phyloP scores from a whole-genome alignment of 2,113 vertebrate genomes.

The Holacanthus passer region DNA sequence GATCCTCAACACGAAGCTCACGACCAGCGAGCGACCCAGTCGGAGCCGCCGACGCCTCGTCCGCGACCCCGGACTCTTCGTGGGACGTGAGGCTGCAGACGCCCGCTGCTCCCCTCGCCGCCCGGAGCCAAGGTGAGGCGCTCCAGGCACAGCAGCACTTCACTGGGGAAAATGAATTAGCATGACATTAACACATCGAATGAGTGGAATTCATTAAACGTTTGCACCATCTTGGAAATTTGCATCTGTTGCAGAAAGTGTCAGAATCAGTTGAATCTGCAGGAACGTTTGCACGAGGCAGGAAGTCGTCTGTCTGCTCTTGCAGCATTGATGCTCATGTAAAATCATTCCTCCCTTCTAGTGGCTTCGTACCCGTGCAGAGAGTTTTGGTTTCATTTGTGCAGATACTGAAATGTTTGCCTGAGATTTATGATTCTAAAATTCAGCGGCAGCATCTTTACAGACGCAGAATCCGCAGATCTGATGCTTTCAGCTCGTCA shows the following conservation, averaged over 20 bases:
- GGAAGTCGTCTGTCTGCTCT: not conserved
- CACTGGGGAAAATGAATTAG: not conserved
- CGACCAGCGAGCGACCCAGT: not conserved
- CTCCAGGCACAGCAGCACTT: not conserved
- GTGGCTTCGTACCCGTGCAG: no score
- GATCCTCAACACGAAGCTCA: not conserved
- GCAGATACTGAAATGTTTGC: no score
- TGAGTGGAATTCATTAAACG: not conserved
- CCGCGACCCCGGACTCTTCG: not conserved
- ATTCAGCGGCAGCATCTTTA: no score
- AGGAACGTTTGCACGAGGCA: not conserved
- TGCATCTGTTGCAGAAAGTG: not conserved
- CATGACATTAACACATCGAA: not conserved
- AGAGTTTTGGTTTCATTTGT: no score
- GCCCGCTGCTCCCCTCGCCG: not conserved
- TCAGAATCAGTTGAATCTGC: not conserved
- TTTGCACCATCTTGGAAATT: not conserved
- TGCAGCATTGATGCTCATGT: no score
- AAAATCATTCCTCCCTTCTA: no score
- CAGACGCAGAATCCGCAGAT: no score
- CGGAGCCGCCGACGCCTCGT: not conserved
- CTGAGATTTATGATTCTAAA: no score
- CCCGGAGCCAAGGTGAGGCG: constrained; percentile 14
- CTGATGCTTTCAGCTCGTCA: no score
- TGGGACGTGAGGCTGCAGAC: not conserved